phyloP scores from a whole-genome alignment of 2,888 invertebrate genomes.

The Nymphalis urticae region DNA sequence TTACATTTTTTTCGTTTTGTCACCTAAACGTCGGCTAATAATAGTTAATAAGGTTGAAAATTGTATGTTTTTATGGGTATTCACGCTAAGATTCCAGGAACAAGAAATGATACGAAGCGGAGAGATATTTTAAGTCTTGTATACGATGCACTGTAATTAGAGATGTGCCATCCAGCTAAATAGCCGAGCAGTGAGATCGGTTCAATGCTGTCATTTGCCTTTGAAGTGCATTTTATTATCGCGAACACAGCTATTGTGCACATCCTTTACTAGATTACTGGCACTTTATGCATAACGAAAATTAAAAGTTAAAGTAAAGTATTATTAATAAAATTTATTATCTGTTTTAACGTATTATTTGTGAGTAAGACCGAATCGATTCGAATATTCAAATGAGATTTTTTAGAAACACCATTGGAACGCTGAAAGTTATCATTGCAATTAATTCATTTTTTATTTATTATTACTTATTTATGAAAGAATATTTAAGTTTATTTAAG shows the following conservation, averaged over 20 bases:
- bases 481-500: too few species aligned
- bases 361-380: too few species aligned
- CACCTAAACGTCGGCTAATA: conserved; percentile 10
- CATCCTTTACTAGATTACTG: conserved; percentile 23
- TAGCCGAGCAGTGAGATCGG: conserved; percentile 61
- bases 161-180: conserved; percentile 73
- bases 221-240: conserved; percentile 59
- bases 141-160: conserved; percentile 74
- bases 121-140: conserved; percentile 69
- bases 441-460: background rate
- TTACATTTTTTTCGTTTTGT: background rate
- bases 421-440: background rate
- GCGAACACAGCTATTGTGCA: conserved; percentile 54
- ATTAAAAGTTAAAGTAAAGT: background rate
- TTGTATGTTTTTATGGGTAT: conserved; percentile 51
- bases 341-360: too few species aligned
- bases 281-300: background rate
- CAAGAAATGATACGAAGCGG: conserved; percentile 61
- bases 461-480: background rate
- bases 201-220: conserved; percentile 68
- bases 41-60: conserved; percentile 47
- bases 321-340: background rate
- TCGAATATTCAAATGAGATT: too few species aligned
- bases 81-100: conserved; percentile 51
- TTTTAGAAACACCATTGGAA: too few species aligned